Percentiles rank a stretch among this genome's conserved stretches.
Conservation (phyloP, 2,888 invertebrate genomes). For the Tenthredo amoena region DNA sequence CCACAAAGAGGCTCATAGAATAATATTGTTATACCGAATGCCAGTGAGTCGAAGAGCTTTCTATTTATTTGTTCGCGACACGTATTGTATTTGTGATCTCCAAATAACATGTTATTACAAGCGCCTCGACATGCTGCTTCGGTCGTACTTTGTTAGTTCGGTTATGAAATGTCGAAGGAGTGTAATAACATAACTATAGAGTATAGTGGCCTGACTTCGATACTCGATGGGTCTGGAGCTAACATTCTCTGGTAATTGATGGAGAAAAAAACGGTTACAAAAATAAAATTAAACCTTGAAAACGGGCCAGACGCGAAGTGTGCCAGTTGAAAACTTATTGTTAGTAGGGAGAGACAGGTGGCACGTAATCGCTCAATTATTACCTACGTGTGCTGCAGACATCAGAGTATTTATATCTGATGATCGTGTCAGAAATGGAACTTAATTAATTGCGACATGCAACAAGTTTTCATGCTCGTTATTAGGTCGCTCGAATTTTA, state of each 20-base stretch:
- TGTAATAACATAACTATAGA: constrained; percentile 44
- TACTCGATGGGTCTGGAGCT: constrained; percentile 35
- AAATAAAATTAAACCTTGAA: constrained; percentile 9
- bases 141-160: constrained; percentile 7
- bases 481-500: background rate
- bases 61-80: constrained; percentile 53
- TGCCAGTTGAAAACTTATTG: constrained; percentile 4
- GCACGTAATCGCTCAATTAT: constrained; percentile 20
- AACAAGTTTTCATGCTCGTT: background rate
- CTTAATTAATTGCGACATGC: background rate
- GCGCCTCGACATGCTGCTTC: constrained; percentile 57
- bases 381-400: background rate
- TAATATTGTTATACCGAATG: constrained; percentile 67
- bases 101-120: constrained; percentile 64
- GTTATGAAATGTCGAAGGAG: constrained; percentile 36
- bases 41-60: constrained; percentile 55
- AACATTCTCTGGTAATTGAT: constrained; percentile 34
- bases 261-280: background rate
- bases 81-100: constrained; percentile 52
- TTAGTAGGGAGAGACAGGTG: background rate
- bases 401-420: constrained; percentile 23
- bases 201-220: constrained; percentile 18
- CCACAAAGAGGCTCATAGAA: constrained; percentile 63
- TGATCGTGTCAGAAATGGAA: background rate
- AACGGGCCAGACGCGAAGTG: constrained; percentile 14